Base-by-base conservation (phyloP, 2,888 invertebrate species). In the Augochlorella aurata region DNA sequence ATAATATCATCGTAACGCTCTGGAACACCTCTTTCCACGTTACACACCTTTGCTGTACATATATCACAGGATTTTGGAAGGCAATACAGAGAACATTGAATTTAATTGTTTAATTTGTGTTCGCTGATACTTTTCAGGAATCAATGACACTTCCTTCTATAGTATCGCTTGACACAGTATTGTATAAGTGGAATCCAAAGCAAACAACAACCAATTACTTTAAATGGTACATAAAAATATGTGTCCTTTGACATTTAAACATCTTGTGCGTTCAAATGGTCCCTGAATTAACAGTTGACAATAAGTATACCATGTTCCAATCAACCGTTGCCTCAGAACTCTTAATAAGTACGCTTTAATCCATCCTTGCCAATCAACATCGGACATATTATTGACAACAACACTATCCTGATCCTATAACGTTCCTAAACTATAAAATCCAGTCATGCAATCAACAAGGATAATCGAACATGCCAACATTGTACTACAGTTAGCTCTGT, bases 391-490 rank as follows among this genome's bases (percentile, higher is more conserved):
- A 7, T 24, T 14, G 7, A 58, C 24, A 14, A 0, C 1, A 18
- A 50, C 18, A 18, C 50, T 18, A 50, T 50, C 18, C 50, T 18
- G 14, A 24, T 21, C 54, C 54, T 54, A 54, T n/a, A 8, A 21
- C 21, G 14, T 66, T 47, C 24, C 16, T 49, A 67, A 10, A 47
- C 47, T 29, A 63, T 14, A n/a, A 50, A 73, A 50, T 49, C 29
- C 54, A 72, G 71, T 63, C 82, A 81, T 83, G 82, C 82, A 77
- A 81, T 24, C 18, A 58, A 77, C 70, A 74, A 54, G 50, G 38
- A 67, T 38, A 58, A 58, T 24, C 14, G 58, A 24, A 58, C 79
- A 82, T 82, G 73, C 77, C 44, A 68, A 66, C 67, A 70, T 44
- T 54, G 61, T 29, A 75, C 63, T 72, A 69, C 63, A 54, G 82